A percentile compares a stretch with the other conserved stretches of the same genome.
These are phyloP conservation scores for Bombus confusus DNA, from an alignment of 1,140 invertebrate genomes.

Conservation along the genomic window DNA sequence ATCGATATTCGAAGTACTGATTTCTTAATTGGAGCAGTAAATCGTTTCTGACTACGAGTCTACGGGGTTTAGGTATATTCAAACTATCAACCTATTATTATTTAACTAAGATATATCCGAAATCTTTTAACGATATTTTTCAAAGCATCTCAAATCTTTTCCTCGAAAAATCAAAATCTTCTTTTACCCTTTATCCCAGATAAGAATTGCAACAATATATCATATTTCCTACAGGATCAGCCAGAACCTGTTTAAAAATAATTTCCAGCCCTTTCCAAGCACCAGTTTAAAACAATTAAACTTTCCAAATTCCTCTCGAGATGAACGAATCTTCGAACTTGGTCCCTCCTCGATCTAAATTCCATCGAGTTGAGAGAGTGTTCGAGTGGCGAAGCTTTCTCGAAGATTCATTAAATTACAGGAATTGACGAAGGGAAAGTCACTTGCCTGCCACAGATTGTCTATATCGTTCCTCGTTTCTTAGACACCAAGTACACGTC, in stretches of 20 bases:
- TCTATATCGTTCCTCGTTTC: conserved; percentile 20
- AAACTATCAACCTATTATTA: not conserved
- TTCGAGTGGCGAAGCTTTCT: not conserved
- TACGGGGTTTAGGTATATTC: not conserved
- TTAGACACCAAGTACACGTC: not conserved
- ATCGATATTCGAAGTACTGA: not conserved
- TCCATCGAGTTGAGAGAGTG: not conserved
- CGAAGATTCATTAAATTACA: conserved; percentile 35
- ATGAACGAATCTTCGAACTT: not conserved
- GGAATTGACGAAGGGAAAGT: not conserved
- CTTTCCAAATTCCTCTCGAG: not conserved
- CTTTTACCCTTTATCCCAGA: too few relatives aligned
- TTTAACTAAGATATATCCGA: not conserved
- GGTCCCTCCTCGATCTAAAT: conserved; percentile 14
- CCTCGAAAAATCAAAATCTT: too few relatives aligned
- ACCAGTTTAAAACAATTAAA: not conserved
- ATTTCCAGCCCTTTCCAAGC: not conserved
- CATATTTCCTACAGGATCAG: too few relatives aligned
- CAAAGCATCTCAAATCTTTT: too few relatives aligned
- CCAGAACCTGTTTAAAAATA: not conserved
- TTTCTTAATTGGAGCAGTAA: not conserved
- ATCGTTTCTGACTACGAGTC: not conserved
- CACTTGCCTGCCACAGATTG: conserved; percentile 31
- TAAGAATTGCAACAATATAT: too few relatives aligned
- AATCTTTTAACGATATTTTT: too few relatives aligned